Conservation (phyloP, 2,888 invertebrate species). For the Phoenoteleia sp. region DNA sequence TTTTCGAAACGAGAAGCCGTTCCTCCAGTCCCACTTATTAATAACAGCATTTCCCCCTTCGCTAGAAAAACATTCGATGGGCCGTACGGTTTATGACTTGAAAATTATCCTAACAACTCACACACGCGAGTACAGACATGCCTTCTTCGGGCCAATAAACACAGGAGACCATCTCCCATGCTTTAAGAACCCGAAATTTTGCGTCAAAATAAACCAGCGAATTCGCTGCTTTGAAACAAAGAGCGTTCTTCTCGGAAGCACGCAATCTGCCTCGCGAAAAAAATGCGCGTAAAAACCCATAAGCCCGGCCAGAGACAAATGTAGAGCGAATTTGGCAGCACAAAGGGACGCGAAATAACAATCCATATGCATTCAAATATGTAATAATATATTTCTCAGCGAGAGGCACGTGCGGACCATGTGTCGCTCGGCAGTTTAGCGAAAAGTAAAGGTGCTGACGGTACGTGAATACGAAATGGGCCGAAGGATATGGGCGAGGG, state of each 20-base stretch:
- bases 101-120: slow-evolving; percentile 55
- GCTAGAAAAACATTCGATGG: neutral
- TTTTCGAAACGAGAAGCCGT: neutral
- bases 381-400: slow-evolving; percentile 61
- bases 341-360: slow-evolving; percentile 43
- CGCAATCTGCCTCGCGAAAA: slow-evolving; percentile 32
- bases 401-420: slow-evolving; percentile 60
- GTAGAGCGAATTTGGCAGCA: slow-evolving; percentile 32
- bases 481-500: slow-evolving; percentile 2
- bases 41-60: slow-evolving; percentile 32
- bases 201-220: slow-evolving; percentile 26
- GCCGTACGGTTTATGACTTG: slow-evolving; percentile 37
- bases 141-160: neutral
- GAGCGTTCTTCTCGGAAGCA: slow-evolving; percentile 41
- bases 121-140: neutral
- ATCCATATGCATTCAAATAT: slow-evolving; percentile 57
- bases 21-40: slow-evolving; percentile 29
- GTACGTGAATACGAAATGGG: slow-evolving; percentile 52
- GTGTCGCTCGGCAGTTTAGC: slow-evolving; percentile 62
- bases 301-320: slow-evolving; percentile 25
- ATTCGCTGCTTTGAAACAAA: slow-evolving; percentile 41
- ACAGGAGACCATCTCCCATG: slow-evolving; percentile 1
- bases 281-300: slow-evolving; percentile 8
- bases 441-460: slow-evolving; percentile 57
- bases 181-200: slow-evolving; percentile 40